Conservation (phyloP, 1,140 invertebrate genomes). For the Hyles vespertilio region DNA sequence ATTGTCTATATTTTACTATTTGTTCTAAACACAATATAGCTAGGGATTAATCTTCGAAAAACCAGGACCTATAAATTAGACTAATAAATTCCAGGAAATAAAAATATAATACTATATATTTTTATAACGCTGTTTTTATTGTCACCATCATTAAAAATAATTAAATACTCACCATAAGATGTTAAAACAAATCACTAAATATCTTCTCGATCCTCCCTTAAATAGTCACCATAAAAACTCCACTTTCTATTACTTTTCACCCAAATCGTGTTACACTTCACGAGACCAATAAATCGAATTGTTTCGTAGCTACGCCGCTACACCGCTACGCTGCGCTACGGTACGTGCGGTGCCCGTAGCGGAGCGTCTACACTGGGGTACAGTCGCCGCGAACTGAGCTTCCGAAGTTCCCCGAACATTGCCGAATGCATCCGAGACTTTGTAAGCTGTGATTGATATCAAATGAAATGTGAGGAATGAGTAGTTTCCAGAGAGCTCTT, state of each 20-base stretch:
- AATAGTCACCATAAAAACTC: conserved; percentile 2
- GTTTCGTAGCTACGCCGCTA: conserved; percentile 35
- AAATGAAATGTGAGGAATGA: conserved; percentile 73
- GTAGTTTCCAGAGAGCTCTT: conserved; percentile 61
- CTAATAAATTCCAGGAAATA: too few relatives aligned
- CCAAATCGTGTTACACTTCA: conserved; percentile 22
- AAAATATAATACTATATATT: too few relatives aligned
- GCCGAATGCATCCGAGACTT: conserved; percentile 47
- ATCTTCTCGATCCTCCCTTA: too few relatives aligned
- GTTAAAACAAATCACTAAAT: too few relatives aligned
- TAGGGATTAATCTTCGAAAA: too few relatives aligned
- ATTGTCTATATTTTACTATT: too few relatives aligned
- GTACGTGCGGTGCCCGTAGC: conserved; percentile 53
- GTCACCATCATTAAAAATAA: too few relatives aligned
- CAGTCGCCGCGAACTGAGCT: conserved; percentile 41
- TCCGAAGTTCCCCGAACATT: conserved; percentile 49
- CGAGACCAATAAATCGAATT: conserved; percentile 1
- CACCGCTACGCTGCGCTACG: conserved; percentile 31
- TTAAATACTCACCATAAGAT: too few relatives aligned
- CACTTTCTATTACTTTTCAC: conserved; percentile 32
- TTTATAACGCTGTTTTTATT: too few relatives aligned
- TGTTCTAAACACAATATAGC: too few relatives aligned
- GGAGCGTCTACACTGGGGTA: conserved; percentile 49
- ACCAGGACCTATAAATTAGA: too few relatives aligned
- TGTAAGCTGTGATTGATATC: conserved; percentile 71